Conservation (phyloP, 2,113 vertebrate genomes). For the Daubentonia madagascariensis region DNA sequence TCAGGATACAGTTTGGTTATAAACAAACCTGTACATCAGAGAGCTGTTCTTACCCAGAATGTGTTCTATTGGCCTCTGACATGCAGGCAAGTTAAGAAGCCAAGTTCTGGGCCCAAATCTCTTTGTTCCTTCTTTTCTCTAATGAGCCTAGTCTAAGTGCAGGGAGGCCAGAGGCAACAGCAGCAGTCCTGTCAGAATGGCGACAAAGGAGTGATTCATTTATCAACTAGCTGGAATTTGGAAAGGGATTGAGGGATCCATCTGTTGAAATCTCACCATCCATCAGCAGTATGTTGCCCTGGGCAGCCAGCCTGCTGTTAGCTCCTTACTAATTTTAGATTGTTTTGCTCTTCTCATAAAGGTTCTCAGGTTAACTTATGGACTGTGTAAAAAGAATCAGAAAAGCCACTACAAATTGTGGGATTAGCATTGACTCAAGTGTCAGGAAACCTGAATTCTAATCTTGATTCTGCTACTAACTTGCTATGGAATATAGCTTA, state of each 20-base stretch:
- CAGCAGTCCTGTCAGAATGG: not conserved
- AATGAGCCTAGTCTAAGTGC: not conserved
- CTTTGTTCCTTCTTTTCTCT: not conserved
- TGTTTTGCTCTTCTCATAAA: constrained; percentile 26
- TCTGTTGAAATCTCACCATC: constrained; percentile 30
- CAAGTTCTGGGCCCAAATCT: not conserved
- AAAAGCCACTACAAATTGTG: not conserved
- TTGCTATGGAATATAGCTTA: not conserved
- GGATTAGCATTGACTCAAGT: not conserved
- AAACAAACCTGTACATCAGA: not conserved
- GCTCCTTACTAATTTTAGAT: constrained; percentile 30
- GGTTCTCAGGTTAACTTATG: constrained; percentile 19
- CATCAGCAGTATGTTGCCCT: not conserved
- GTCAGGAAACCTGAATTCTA: not conserved
- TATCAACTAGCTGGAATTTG: constrained; percentile 13
- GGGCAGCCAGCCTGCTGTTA: constrained; percentile 13
- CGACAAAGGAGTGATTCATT: constrained; percentile 30
- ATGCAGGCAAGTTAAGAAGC: not conserved
- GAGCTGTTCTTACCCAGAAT: not conserved
- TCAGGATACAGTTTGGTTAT: not conserved
- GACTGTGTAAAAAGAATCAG: not conserved
- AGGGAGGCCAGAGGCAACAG: not conserved
- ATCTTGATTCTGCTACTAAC: not conserved
- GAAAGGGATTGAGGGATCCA: constrained; percentile 23
- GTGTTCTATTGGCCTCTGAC: not conserved